Evolutionary conservation across 1,140 invertebrate species (phyloP).

Genomic region (Leptoteleia sp.): DNA sequence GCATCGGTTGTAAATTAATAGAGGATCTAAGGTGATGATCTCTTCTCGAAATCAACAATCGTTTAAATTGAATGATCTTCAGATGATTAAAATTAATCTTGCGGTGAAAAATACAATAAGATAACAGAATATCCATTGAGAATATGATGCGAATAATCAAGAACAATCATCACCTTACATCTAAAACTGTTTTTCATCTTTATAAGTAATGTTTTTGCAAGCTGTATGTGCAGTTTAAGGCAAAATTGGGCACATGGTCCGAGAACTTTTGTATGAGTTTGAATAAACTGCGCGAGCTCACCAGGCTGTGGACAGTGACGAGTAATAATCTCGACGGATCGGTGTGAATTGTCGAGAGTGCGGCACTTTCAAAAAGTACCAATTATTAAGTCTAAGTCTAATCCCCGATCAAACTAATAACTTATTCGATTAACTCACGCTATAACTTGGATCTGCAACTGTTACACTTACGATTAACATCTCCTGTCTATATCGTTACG

Average conservation of each 20-base stretch:
- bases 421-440: conserved; percentile 69
- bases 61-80: too few relatives aligned
- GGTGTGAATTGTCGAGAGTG: conserved; percentile 42
- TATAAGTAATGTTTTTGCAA: background rate
- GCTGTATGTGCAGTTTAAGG: conserved; percentile 24
- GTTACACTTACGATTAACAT: conserved; percentile 42
- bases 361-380: conserved; percentile 51
- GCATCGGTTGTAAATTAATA: conserved; percentile 9
- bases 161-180: background rate
- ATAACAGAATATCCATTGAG: too few relatives aligned
- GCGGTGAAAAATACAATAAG: too few relatives aligned
- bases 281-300: conserved; percentile 62
- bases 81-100: too few relatives aligned
- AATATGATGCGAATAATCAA: too few relatives aligned
- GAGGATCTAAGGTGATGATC: conserved; percentile 29
- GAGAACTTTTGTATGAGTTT: conserved; percentile 49
- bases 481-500: conserved; percentile 63
- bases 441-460: conserved; percentile 61
- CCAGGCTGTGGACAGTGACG: conserved; percentile 64
- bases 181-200: conserved; percentile 38
- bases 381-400: conserved; percentile 8
- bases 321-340: conserved; percentile 47
- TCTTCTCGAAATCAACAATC: background rate
- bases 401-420: too few relatives aligned
- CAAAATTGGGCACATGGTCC: conserved; percentile 28